phyloP scores from a whole-genome alignment of 23 tunicate genomes.

The Halocynthia roretzi region DNA sequence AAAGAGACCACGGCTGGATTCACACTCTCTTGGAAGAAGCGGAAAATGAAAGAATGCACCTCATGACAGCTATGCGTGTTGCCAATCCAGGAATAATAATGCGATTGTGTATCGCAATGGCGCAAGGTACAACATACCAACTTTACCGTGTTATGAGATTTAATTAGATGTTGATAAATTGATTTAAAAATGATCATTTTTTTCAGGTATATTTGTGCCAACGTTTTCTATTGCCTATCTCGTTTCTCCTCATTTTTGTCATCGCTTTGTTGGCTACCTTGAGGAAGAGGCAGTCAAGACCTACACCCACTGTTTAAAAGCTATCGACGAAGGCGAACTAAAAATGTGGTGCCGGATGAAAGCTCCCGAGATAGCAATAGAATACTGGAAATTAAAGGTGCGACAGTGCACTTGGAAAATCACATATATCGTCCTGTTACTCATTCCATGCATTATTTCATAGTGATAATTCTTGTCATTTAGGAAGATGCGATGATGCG shows the following conservation, averaged over 20 bases:
- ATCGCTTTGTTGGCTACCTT: conserved; percentile 87
- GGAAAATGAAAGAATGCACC: conserved; percentile 89
- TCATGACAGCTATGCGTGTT: conserved; percentile 88
- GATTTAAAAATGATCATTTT: background rate
- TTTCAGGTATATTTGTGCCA: conserved; percentile 59
- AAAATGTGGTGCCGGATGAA: conserved; percentile 94
- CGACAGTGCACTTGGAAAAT: background rate
- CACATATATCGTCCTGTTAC: background rate
- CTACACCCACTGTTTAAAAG: conserved; percentile 66
- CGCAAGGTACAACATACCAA: conserved; percentile 42
- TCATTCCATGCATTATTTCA: background rate
- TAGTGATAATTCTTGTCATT: conserved; percentile 7
- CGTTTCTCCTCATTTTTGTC: conserved; percentile 78
- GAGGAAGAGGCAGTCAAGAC: conserved; percentile 92
- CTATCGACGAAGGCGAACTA: conserved; percentile 65
- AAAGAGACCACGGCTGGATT: conserved; percentile 91
- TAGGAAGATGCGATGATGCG: conserved; percentile 89
- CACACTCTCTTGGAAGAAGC: conserved; percentile 90
- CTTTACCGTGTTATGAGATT: background rate
- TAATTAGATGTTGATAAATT: background rate
- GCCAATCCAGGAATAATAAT: conserved; percentile 82
- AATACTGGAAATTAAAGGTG: conserved; percentile 70
- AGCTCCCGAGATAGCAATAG: conserved; percentile 87
- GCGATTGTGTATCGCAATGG: conserved; percentile 43
- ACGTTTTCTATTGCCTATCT: conserved; percentile 75